Conservation (phyloP, 2,888 invertebrate species). For the Lasioglossum figueresi region DNA sequence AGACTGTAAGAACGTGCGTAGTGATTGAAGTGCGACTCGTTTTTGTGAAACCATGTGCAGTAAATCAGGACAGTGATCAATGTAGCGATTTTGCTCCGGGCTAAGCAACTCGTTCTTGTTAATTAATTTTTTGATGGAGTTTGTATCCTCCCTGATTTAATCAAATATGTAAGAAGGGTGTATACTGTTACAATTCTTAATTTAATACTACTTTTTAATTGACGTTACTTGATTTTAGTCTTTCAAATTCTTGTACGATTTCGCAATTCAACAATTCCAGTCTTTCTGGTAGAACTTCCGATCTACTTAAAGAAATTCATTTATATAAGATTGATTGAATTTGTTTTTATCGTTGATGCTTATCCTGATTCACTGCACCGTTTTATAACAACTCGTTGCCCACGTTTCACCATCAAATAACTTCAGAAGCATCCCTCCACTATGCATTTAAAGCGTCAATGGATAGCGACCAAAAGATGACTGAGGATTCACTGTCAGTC, state of each 20-base stretch:
- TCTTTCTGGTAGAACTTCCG: neutral
- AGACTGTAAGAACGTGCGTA: slow-evolving; percentile 8
- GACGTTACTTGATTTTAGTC: neutral
- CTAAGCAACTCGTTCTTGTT: neutral
- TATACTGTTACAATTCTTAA: neutral
- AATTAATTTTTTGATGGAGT: neutral
- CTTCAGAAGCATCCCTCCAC: slow-evolving; percentile 5
- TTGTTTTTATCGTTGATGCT: neutral
- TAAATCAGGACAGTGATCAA: neutral
- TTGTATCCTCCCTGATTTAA: neutral
- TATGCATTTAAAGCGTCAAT: slow-evolving; percentile 20
- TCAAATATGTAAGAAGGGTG: neutral
- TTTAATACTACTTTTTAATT: neutral
- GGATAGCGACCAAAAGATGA: slow-evolving; percentile 8
- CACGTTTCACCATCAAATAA: slow-evolving; percentile 2
- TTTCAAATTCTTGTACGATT: neutral
- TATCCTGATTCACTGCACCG: neutral
- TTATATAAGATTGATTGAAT: neutral
- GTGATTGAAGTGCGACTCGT: neutral
- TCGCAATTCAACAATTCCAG: neutral
- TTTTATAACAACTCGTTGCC: neutral
- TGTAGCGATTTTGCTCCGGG: neutral
- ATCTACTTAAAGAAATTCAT: neutral
- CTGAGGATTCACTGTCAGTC: slow-evolving; percentile 1
- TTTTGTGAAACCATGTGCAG: slow-evolving; percentile 6